A percentile compares a stretch with the other conserved stretches of the same genome.
Conservation (phyloP, 2,888 invertebrate genomes). For the Epirrhoe alternata region DNA sequence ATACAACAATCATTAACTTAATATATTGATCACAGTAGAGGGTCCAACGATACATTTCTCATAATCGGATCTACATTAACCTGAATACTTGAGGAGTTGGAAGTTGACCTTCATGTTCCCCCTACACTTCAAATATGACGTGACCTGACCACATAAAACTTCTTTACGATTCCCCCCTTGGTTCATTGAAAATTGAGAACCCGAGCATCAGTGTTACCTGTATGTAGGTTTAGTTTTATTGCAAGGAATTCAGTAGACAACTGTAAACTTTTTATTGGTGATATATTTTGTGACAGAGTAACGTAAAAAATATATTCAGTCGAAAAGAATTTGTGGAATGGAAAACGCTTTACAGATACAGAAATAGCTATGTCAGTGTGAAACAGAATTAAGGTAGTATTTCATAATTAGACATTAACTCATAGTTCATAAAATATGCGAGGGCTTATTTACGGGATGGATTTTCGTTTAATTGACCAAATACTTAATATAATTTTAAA, state of each 20-base stretch:
- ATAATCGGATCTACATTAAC: constrained; percentile 18
- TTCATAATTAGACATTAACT: too few relatives aligned
- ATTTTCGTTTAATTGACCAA: neutral
- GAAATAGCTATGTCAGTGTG: neutral
- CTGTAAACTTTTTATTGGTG: constrained; percentile 16
- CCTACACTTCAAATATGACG: constrained; percentile 51
- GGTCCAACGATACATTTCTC: constrained; percentile 7
- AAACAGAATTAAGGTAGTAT: too few relatives aligned
- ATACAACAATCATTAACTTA: too few relatives aligned
- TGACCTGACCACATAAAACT: constrained; percentile 58
- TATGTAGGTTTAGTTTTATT: constrained; percentile 24
- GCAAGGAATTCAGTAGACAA: constrained; percentile 17
- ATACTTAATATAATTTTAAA: neutral
- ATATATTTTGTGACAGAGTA: constrained; percentile 1
- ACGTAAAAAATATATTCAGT: neutral
- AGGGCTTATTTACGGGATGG: neutral
- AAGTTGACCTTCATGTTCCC: constrained; percentile 51
- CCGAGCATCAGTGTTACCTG: constrained; percentile 35
- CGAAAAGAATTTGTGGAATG: neutral
- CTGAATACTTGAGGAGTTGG: constrained; percentile 21
- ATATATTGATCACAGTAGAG: neutral
- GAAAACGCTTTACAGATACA: neutral
- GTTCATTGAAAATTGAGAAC: constrained; percentile 62
- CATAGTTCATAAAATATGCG: too few relatives aligned
- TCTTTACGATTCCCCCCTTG: constrained; percentile 48